These are phyloP conservation scores for Apomyelois bistriatella DNA, from an alignment of 2,888 invertebrate species.

Conservation along the genomic window DNA sequence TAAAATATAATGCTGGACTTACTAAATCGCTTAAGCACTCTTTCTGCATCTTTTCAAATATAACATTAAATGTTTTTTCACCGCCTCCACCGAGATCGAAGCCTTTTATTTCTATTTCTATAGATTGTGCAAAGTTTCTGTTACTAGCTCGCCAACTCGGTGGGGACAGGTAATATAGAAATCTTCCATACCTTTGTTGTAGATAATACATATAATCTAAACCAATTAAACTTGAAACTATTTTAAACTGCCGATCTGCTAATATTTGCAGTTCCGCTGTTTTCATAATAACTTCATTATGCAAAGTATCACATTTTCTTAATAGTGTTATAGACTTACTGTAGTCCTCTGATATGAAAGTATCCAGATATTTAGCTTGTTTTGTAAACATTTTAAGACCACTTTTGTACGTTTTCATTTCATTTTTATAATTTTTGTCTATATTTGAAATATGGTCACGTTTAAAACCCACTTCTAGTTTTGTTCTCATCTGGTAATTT, in stretches of 20 bases:
- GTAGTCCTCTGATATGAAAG: slow-evolving; percentile 82
- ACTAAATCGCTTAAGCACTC: slow-evolving; percentile 55
- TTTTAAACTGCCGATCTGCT: slow-evolving; percentile 52
- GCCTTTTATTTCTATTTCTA: slow-evolving; percentile 67
- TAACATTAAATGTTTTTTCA: slow-evolving; percentile 58
- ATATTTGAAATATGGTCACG: slow-evolving; percentile 74
- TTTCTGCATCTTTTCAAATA: slow-evolving; percentile 70
- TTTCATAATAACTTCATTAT: slow-evolving; percentile 57
- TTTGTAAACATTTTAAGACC: slow-evolving; percentile 66
- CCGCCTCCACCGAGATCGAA: slow-evolving; percentile 61
- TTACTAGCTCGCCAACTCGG: slow-evolving; percentile 78
- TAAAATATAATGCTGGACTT: slow-evolving; percentile 79
- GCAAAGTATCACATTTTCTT: slow-evolving; percentile 68
- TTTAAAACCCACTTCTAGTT: slow-evolving; percentile 57
- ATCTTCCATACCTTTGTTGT: slow-evolving; percentile 83
- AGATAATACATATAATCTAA: slow-evolving; percentile 82
- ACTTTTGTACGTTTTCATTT: slow-evolving; percentile 68
- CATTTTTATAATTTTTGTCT: slow-evolving; percentile 74
- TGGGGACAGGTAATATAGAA: slow-evolving; percentile 84
- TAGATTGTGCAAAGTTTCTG: slow-evolving; percentile 71
- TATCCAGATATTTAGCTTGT: slow-evolving; percentile 80
- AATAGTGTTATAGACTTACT: slow-evolving; percentile 79
- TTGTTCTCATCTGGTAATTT: slow-evolving; percentile 38
- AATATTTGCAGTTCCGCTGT: slow-evolving; percentile 62
- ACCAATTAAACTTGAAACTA: slow-evolving; percentile 72